Evolutionary conservation across 2,888 invertebrate species (phyloP).

Genomic region (Seira ritae): DNA sequence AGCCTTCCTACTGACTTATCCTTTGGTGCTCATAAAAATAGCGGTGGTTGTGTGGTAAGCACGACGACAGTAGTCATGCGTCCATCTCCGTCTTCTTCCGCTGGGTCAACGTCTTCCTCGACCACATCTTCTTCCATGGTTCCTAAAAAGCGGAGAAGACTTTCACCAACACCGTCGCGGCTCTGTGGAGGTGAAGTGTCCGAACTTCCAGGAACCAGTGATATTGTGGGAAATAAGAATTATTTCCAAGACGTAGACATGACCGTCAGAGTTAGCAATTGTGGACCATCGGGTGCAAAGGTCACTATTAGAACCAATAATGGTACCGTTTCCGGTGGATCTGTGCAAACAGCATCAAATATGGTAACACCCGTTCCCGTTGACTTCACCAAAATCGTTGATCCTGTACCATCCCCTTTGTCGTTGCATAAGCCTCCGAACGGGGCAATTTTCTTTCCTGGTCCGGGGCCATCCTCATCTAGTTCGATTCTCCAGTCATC

Average conservation of each 20-base stretch:
- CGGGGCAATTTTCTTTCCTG: conserved; percentile 36
- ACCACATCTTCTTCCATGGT: conserved; percentile 61
- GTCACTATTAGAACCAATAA: conserved; percentile 70
- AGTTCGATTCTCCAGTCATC: background rate
- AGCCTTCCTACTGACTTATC: conserved; percentile 44
- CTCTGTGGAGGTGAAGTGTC: conserved; percentile 72
- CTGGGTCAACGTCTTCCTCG: background rate
- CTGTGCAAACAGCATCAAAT: conserved; percentile 57
- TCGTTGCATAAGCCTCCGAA: conserved; percentile 35
- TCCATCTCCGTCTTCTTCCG: conserved; percentile 35
- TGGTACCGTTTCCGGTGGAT: conserved; percentile 52
- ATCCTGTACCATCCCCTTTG: conserved; percentile 57
- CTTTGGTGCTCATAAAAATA: conserved; percentile 46
- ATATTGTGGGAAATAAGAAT: conserved; percentile 55
- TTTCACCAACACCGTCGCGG: conserved; percentile 69
- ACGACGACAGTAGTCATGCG: background rate
- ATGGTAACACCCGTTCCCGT: conserved; percentile 26
- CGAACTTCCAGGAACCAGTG: conserved; percentile 67
- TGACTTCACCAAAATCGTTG: conserved; percentile 43
- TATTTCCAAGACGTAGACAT: conserved; percentile 71
- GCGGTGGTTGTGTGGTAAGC: too few species aligned
- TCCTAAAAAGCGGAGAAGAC: conserved; percentile 70
- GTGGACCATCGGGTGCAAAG: conserved; percentile 70
- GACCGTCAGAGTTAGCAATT: conserved; percentile 70
- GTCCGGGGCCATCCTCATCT: conserved; percentile 39